phyloP scores from a whole-genome alignment of 2,797 vertebrate genomes.

The Eulemur mongoz region DNA sequence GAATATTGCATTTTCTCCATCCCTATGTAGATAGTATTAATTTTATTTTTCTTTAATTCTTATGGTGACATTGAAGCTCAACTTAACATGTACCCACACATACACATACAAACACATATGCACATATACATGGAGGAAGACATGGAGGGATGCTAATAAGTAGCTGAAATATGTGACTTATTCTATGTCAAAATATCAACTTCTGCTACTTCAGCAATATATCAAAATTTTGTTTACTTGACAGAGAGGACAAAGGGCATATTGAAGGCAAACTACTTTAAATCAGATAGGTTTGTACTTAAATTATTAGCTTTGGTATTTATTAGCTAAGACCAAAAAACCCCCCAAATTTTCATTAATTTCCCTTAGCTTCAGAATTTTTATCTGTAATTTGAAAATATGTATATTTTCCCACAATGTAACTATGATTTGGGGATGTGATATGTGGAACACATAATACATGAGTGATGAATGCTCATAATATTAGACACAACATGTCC shows the following conservation, averaged over 20 bases:
- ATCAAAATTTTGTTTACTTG: background rate
- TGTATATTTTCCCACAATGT: background rate
- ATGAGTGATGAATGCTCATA: background rate
- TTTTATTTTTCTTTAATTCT: background rate
- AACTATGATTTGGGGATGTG: background rate
- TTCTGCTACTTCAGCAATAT: background rate
- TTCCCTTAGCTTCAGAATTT: background rate
- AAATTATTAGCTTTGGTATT: background rate
- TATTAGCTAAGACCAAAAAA: background rate
- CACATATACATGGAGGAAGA: accelerated
- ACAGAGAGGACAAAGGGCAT: background rate
- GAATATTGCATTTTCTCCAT: background rate
- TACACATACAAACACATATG: background rate
- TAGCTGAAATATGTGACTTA: background rate
- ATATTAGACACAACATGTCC: background rate
- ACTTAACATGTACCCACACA: background rate
- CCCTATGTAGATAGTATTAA: background rate
- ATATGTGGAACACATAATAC: background rate
- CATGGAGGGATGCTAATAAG: background rate
- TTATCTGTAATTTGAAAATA: background rate
- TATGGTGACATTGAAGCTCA: background rate
- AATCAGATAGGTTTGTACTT: background rate
- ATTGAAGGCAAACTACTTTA: background rate
- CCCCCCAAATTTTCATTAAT: background rate
- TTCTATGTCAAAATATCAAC: background rate